These are phyloP conservation scores for Gadopsis bispinosus DNA, from an alignment of 2,797 vertebrate genomes.

Conservation along the genomic window DNA sequence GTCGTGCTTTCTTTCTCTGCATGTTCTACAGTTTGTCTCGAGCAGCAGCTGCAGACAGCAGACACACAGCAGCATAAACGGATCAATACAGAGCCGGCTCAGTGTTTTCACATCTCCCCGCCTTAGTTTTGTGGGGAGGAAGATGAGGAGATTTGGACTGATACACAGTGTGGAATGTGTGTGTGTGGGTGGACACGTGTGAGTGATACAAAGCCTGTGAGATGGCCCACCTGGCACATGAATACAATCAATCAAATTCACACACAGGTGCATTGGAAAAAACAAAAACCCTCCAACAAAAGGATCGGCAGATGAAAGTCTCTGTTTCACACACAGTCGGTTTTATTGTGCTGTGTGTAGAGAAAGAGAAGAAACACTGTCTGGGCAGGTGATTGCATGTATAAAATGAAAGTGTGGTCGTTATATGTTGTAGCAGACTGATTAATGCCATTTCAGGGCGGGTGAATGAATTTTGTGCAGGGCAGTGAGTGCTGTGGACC, in stretches of 20 bases:
- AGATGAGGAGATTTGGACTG: constrained; percentile 35
- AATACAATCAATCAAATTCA: constrained; percentile 37
- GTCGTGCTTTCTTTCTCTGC: constrained; percentile 7
- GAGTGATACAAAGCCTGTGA: constrained; percentile 33
- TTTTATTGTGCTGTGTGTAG: background rate
- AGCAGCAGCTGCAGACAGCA: constrained; percentile 49
- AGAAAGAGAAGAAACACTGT: background rate
- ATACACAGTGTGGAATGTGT: background rate
- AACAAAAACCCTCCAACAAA: constrained; percentile 18
- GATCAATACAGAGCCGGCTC: constrained; percentile 54
- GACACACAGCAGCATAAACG: constrained; percentile 46
- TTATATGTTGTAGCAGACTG: constrained; percentile 1
- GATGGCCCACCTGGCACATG: constrained; percentile 53
- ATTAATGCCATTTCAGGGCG: constrained; percentile 45
- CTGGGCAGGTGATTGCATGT: background rate
- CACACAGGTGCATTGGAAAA: constrained; percentile 18
- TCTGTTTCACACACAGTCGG: background rate
- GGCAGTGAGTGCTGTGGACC: constrained; percentile 31
- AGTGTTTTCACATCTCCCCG: constrained; percentile 31
- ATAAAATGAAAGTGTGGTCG: background rate
- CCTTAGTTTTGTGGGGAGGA: constrained; percentile 8
- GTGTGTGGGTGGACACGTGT: background rate
- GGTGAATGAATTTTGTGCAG: constrained; percentile 31
- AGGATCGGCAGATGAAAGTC: constrained; percentile 29
- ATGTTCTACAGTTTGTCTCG: constrained; percentile 6